Base-by-base conservation (phyloP, 1,140 invertebrate genomes). In the Sminthurinus signatus region DNA sequence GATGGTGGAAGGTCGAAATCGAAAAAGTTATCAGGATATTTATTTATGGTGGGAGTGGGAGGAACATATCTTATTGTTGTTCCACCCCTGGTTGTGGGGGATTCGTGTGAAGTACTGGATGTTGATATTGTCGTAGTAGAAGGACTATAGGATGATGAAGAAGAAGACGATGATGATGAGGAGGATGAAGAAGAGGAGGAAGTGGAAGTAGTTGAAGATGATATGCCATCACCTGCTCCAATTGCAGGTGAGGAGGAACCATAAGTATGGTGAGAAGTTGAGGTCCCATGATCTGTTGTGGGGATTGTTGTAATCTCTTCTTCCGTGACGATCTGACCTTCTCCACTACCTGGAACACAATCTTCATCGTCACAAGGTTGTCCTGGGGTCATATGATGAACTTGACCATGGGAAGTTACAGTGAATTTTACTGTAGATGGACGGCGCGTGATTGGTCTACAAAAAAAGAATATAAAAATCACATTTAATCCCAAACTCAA, bases 371-470 rank as follows among this genome's bases (percentile, higher is more conserved):
- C 72, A 32, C 68, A 67, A 2, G 64, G 64, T 60, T 60, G 58
- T 28, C 50, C 39, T 29, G 57, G 28, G 54, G 54, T 27, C 57
- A 31, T 70, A 80, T 84, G 43, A 48, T 44, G 54, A 28, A 44
- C 32, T 36, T 36, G 32, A 36, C 32, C 15, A 36, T 5, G 32
- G 15, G 32, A 36, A 28, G 48, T 62, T 42, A 55, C 66, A 48
- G 79, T 81, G 62, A 36, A 8, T 5, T 8, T 36, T 36, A n/a
- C n/a, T 15, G 75, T 73, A 14, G 79, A 81, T 17, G 83, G 82
- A 59, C 69, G 66, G 61, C 85, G 82, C 66, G 83, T 82, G 25
- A 89, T 91, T 3, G 88, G 85, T 21, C 90, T 88, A 15, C n/a
- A n/a, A n/a, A n/a, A n/a, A n/a, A n/a, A n/a, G n/a, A n/a, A n/a